Evolutionary conservation across 2,888 invertebrate genomes (phyloP).

Genomic region (Polietes domitor): DNA sequence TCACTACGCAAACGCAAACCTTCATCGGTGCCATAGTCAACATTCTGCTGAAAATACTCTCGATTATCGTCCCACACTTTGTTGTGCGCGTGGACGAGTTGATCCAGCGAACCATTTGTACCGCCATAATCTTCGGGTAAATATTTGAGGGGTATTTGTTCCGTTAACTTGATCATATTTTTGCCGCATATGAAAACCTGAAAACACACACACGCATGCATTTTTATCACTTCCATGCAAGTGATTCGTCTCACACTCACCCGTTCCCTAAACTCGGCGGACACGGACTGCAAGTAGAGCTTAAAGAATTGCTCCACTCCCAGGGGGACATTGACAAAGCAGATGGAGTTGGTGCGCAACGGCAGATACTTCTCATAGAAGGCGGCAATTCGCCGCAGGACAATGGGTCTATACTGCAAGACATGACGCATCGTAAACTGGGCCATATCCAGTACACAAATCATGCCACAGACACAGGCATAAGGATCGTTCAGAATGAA

Average conservation of each 20-base stretch:
- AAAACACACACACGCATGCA: too few species aligned
- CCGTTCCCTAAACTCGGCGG: constrained; percentile 83
- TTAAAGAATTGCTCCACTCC: constrained; percentile 83
- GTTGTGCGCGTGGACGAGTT: constrained; percentile 69
- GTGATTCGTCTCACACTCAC: constrained; percentile 82
- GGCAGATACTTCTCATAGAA: constrained; percentile 84
- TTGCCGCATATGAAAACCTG: constrained; percentile 83
- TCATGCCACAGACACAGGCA: constrained; percentile 81
- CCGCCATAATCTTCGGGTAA: constrained; percentile 87
- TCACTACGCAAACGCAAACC: constrained; percentile 71
- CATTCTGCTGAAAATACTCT: constrained; percentile 75
- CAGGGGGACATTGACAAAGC: constrained; percentile 83
- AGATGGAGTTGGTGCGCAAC: constrained; percentile 83
- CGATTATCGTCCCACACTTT: constrained; percentile 69
- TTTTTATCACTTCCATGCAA: too few species aligned
- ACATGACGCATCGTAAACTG: constrained; percentile 82
- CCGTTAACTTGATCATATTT: constrained; percentile 83
- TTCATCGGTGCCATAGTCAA: constrained; percentile 73
- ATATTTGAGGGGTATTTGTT: constrained; percentile 83
- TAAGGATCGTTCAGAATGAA: constrained; percentile 83
- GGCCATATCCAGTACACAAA: constrained; percentile 83
- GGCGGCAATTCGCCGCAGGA: constrained; percentile 83
- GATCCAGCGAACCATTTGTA: constrained; percentile 81
- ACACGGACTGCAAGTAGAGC: constrained; percentile 83
- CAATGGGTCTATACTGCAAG: constrained; percentile 83